phyloP scores from a whole-genome alignment of 2,888 invertebrate genomes.

The Nezara viridula region DNA sequence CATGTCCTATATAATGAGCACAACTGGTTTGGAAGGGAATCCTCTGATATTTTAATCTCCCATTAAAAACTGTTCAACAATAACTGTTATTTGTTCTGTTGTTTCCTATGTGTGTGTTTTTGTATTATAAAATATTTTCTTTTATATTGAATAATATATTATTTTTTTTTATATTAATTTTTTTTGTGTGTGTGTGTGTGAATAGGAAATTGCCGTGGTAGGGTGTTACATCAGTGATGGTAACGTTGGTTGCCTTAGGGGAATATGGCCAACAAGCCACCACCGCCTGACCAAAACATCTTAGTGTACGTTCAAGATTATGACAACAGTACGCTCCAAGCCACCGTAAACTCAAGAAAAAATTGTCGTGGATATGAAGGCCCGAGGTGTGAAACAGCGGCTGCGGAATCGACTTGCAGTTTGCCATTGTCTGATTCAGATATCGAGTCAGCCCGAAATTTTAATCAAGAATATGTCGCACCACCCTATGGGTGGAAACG shows the following conservation, averaged over 20 bases:
- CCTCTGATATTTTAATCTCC: too few species aligned
- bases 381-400: constrained; percentile 56
- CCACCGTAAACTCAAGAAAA: constrained; percentile 59
- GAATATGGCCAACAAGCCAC: constrained; percentile 65
- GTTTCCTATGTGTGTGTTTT: too few species aligned
- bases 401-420: constrained; percentile 46
- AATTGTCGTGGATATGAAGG: constrained; percentile 51
- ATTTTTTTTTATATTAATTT: not conserved
- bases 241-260: constrained; percentile 63
- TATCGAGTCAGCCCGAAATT: constrained; percentile 5
- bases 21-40: too few species aligned
- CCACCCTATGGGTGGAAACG: constrained; percentile 87
- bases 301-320: constrained; percentile 64
- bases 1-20: too few species aligned
- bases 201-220: constrained; percentile 63
- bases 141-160: not conserved
- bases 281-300: constrained; percentile 64
- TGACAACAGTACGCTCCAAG: constrained; percentile 60
- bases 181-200: constrained; percentile 53
- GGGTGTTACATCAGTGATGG: constrained; percentile 65
- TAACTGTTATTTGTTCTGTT: too few species aligned
- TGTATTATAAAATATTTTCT: not conserved
- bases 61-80: too few species aligned
- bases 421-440: constrained; percentile 51
- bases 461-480: constrained; percentile 69